Conservation (phyloP, 2,797 vertebrate species). For the Bradypodion ventrale region DNA sequence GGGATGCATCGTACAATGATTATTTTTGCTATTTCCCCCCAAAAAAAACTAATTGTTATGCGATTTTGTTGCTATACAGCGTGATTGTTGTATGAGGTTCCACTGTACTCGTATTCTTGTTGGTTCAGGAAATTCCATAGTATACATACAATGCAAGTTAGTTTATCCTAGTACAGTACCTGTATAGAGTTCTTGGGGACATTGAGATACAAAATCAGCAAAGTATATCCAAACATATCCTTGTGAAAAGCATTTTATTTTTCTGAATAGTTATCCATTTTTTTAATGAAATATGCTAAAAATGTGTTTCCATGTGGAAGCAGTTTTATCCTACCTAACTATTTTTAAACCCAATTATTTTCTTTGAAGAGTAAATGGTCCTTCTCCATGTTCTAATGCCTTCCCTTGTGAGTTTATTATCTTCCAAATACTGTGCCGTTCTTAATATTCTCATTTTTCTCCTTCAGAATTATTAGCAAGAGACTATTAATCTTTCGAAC, state of each 20-base stretch:
- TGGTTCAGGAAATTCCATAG: no score
- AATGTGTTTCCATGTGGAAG: background rate
- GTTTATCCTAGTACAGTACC: no score
- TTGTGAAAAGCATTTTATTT: background rate
- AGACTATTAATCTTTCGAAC: slow-evolving; percentile 18
- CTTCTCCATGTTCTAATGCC: background rate
- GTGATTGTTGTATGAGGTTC: no score
- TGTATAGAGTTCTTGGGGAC: background rate
- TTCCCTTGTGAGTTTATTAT: slow-evolving; percentile 14
- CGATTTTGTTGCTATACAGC: no score
- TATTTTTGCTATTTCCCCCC: no score
- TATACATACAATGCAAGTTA: no score
- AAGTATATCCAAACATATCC: background rate
- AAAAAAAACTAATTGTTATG: no score
- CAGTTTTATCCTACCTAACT: background rate
- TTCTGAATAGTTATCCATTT: background rate
- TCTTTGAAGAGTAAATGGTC: slow-evolving; percentile 44
- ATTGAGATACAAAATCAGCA: background rate
- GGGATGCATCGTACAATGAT: no score
- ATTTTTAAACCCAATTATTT: slow-evolving; percentile 34
- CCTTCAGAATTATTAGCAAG: slow-evolving; percentile 44
- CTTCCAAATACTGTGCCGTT: slow-evolving; percentile 33
- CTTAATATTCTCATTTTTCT: slow-evolving; percentile 34
- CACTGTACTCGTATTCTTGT: no score
- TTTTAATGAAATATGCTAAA: background rate